phyloP scores from a whole-genome alignment of 2,113 vertebrate genomes.

The Centropristis striata region DNA sequence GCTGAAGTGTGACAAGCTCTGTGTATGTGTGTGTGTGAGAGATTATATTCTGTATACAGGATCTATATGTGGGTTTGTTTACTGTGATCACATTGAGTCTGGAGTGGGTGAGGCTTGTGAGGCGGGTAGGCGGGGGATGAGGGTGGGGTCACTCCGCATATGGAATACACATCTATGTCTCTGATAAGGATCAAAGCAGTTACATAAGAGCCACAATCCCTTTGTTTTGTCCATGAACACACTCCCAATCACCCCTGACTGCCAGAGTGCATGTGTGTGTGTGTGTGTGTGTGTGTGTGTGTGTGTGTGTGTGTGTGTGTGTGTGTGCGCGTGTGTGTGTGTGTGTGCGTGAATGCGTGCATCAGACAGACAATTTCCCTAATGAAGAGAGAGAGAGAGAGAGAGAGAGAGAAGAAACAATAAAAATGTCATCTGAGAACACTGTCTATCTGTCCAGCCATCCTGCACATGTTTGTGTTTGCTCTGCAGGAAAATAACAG shows the following conservation, averaged over 20 bases:
- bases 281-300: background rate
- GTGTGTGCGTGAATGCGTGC: no score
- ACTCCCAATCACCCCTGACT: slow-evolving; percentile 37
- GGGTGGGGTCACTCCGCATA: slow-evolving; percentile 67
- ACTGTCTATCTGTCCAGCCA: background rate
- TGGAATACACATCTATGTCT: slow-evolving; percentile 73
- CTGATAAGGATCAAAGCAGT: slow-evolving; percentile 79
- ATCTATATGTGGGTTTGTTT: slow-evolving; percentile 36
- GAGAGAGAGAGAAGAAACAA: background rate
- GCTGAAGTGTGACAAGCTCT: slow-evolving; percentile 15
- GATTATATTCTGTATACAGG: background rate
- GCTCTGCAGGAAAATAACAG: slow-evolving; percentile 74
- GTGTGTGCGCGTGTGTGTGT: background rate
- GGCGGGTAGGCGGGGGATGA: background rate
- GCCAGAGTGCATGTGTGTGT: background rate
- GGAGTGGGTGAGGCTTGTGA: background rate
- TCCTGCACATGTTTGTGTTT: slow-evolving; percentile 36
- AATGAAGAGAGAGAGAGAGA: background rate
- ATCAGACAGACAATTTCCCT: background rate
- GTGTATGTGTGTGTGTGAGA: slow-evolving; percentile 28
- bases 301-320: background rate
- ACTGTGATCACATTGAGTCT: slow-evolving; percentile 9
- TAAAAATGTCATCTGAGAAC: background rate
- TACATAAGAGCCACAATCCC: slow-evolving; percentile 75
- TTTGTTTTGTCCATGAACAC: slow-evolving; percentile 74